phyloP scores from a whole-genome alignment of 1,140 invertebrate genomes.

The Halotydeus destructor region DNA sequence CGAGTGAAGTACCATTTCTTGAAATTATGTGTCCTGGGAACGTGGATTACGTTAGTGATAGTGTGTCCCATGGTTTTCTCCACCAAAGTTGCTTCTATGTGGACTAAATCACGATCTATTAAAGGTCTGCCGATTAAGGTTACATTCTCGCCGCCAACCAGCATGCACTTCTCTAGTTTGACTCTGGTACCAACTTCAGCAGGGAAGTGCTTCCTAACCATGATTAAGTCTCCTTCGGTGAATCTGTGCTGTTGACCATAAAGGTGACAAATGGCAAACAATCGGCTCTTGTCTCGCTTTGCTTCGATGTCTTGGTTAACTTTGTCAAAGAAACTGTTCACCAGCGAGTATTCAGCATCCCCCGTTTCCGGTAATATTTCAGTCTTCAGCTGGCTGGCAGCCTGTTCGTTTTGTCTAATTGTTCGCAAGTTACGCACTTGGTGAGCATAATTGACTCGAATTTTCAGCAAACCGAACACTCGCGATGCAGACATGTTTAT shows the following conservation, averaged over 20 bases:
- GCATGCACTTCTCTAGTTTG: conserved; percentile 17
- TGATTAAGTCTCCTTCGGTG: conserved; percentile 16
- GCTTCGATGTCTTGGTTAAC: conserved; percentile 3
- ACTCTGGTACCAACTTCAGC: conserved; percentile 16
- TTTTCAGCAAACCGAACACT: no score
- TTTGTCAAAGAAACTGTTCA: conserved; percentile 6
- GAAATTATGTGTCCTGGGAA: conserved; percentile 5
- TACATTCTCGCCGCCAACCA: conserved; percentile 16
- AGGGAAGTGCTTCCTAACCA: conserved; percentile 11
- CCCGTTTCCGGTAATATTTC: no score
- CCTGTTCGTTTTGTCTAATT: no score
- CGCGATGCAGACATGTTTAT: no score
- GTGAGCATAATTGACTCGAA: no score
- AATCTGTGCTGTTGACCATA: conserved; percentile 11
- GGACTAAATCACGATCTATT: conserved; percentile 16
- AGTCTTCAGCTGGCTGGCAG: no score
- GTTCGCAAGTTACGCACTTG: no score
- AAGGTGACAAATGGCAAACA: conserved; percentile 14
- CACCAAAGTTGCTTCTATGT: conserved; percentile 16
- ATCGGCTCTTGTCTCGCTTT: conserved; percentile 2
- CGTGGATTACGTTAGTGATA: conserved; percentile 1
- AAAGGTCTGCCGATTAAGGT: conserved; percentile 18
- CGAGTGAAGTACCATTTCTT: conserved; percentile 5
- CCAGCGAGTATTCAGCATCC: no score
- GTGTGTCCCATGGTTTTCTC: conserved; percentile 16